Base-by-base conservation (phyloP, 2,113 vertebrate genomes). In the Mus pahari region DNA sequence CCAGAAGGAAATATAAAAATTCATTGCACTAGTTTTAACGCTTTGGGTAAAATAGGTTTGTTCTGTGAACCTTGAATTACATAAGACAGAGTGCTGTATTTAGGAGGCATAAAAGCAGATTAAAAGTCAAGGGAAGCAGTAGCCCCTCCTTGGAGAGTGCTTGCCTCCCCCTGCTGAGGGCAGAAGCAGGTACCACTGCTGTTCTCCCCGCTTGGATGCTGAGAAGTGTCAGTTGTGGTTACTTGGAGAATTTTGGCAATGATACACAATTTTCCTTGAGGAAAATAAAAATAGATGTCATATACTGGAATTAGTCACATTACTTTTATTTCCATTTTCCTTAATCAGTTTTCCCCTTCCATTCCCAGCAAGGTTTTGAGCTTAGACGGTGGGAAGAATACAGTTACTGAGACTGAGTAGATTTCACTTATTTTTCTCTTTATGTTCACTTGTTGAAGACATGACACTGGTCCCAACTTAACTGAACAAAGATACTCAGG, bases 11-110 rank as follows among this genome's bases (percentile, higher is more conserved):
- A 94, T 92, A 96, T 86, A 94, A 86, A 93, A 94, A 92, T 64
- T 73, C 0, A 86, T 55, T 97, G 92, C 97, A 93, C 97, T 97
- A 75, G 13, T 91, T 97, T 96, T 96, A 96, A 86, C 97, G 90
- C 82, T 97, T 92, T 33, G 71, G 33, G 53, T 87, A 73, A 95
- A 97, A 95, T 71, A 94, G 89, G 78, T 93, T 93, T 98, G 70
- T 20, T 33, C 42, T n/a, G 45, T 87, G 88, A 96, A n/a, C 74
- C 87, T 82, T 86, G 87, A 90, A 89, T 93, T 90, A 31, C 39
- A 94, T 33, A 94, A 94, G 90, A 97, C 82, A 93, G 86, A 94
- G 90, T 97, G 70, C 88, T 89, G 17, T 94, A 71, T 73, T 94
- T 90, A 95, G 42, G 90, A 97, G 95, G 97, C 55, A 58, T 90